Conservation (phyloP, 2,113 vertebrate genomes). For the Salvelinus fontinalis region DNA sequence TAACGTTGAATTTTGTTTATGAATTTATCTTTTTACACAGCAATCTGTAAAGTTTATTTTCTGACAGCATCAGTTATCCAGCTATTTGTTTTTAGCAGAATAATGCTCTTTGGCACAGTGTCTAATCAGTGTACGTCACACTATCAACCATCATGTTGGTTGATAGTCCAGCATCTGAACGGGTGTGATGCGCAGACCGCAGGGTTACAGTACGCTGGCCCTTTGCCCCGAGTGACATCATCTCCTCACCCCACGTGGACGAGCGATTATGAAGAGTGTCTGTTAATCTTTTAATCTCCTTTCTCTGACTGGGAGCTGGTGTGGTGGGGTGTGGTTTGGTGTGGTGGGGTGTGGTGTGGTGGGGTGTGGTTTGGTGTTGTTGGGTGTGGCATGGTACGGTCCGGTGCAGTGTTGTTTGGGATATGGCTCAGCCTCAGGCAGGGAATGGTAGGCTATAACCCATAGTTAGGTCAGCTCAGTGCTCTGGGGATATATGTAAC, state of each 20-base stretch:
- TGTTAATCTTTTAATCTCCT: conserved; percentile 60
- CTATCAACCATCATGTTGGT: no score
- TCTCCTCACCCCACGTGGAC: conserved; percentile 31
- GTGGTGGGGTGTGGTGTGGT: background rate
- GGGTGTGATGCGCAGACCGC: background rate
- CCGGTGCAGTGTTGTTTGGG: background rate
- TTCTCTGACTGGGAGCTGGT: conserved; percentile 12
- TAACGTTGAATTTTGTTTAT: no score
- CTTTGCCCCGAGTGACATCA: conserved; percentile 42
- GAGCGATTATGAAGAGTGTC: conserved; percentile 52
- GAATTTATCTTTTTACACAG: no score
- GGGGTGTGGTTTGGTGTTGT: background rate
- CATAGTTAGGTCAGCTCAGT: no score
- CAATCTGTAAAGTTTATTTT: no score
- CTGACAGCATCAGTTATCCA: no score
- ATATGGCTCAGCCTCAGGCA: no score
- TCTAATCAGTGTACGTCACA: no score
- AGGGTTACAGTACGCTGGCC: conserved; percentile 12
- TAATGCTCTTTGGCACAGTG: no score
- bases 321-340: background rate
- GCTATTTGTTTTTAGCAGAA: no score
- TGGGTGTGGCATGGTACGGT: background rate
- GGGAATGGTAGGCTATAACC: no score
- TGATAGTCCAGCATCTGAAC: background rate
- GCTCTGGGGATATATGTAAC: no score